Evolutionary conservation across 1,140 invertebrate species (phyloP), one percentile per base, ranked within the genome.

Genomic region (Ectropis grisescens): DNA sequence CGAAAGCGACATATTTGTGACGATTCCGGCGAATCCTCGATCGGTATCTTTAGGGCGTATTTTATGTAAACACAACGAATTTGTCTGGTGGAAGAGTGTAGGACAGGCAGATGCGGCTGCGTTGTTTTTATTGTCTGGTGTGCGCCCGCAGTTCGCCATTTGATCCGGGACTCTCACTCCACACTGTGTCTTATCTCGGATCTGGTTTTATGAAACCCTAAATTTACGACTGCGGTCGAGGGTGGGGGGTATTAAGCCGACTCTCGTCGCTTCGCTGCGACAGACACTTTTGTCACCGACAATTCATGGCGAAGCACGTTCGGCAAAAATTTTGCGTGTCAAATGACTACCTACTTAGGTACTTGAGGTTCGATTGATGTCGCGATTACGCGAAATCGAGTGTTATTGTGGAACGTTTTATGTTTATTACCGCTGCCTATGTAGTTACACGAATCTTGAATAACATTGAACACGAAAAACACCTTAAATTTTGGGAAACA

Each of bases 121-220:
- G 60, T 66, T 74, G 68, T 64, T 78, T 75, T 78, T 78, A 80
- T 80, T 80, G 71, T 80, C 67, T 74, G n/a, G n/a, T n/a, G 42
- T 61, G 51, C 24, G 46, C 43, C 33, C 43, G 54, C 38, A 37
- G 55, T 49, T 62, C 56, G 45, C 62, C 70, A 72, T 81, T 81
- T 75, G 76, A 76, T 75, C 70, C 70, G 71, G 64, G 64, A 58
- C 48, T 52, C 62, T 67, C 59, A 60, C 65, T 72, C 67, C 58
- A 59, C 76, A 68, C 72, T 80, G 71, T 76, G 75, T 80, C 68
- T 81, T 81, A 80, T 80, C 75, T 80, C 64, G 53, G 60, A 80
- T 80, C 75, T 75, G 72, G 75, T 80, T 80, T 80, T 80, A 80
- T 80, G 72, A 80, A 80, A 78, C 75, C 75, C 75, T 78, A 78